phyloP scores from a whole-genome alignment of 1,140 invertebrate genomes.

The Drosophila nasuta region DNA sequence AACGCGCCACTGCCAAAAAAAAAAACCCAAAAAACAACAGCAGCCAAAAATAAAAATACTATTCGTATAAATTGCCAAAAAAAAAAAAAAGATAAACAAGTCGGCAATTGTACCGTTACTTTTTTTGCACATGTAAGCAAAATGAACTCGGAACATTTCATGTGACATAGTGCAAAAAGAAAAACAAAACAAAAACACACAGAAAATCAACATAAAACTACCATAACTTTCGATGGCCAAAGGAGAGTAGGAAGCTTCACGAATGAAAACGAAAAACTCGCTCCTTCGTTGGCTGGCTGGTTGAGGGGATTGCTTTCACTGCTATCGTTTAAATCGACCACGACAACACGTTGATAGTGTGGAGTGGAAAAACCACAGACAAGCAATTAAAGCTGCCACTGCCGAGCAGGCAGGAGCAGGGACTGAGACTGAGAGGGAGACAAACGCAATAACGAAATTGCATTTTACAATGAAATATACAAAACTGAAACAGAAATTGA shows the following conservation, averaged over 20 bases:
- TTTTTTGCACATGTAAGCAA: constrained; percentile 26
- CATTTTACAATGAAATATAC: constrained; percentile 60
- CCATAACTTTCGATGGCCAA: constrained; percentile 13
- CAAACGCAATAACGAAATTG: constrained; percentile 79
- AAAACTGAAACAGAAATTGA: constrained; percentile 29
- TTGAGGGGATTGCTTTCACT: constrained; percentile 65
- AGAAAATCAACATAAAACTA: neutral
- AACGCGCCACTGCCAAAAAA: constrained; percentile 48
- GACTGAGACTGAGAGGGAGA: neutral
- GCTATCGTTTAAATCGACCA: constrained; percentile 56
- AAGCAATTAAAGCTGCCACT: constrained; percentile 69
- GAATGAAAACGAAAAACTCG: neutral
- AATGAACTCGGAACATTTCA: constrained; percentile 26
- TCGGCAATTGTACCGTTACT: constrained; percentile 12
- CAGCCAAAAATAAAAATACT: too few species aligned
- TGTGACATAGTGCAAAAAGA: constrained; percentile 25
- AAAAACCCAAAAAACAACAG: too few species aligned
- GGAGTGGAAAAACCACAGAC: constrained; percentile 73
- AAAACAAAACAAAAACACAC: constrained; percentile 4
- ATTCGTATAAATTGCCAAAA: neutral
- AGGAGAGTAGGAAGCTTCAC: constrained; percentile 33
- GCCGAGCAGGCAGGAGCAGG: neutral
- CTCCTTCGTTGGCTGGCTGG: constrained; percentile 9
- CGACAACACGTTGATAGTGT: constrained; percentile 26
- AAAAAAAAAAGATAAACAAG: neutral